Evolutionary conservation across 1,140 invertebrate genomes (phyloP).

Genomic region (Drosophila auraria): DNA sequence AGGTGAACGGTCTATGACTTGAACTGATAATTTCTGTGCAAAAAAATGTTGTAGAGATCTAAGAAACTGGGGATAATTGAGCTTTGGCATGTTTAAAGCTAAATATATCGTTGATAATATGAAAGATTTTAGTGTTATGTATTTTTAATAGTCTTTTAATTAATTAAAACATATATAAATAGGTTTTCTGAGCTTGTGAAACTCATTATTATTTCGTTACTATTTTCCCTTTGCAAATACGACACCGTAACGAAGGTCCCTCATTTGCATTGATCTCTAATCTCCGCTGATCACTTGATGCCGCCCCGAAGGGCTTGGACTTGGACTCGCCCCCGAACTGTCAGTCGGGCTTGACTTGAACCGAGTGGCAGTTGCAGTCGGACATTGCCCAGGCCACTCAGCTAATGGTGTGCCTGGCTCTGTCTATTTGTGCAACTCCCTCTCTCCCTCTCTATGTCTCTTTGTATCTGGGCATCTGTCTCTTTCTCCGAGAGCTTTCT

Average conservation of each 20-base stretch:
- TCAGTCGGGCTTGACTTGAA: slow-evolving; percentile 15
- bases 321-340: slow-evolving; percentile 37
- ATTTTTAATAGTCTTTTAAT: not conserved
- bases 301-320: slow-evolving; percentile 34
- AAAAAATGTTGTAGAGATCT: not conserved
- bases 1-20: not conserved
- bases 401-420: slow-evolving; percentile 59
- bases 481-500: slow-evolving; percentile 39
- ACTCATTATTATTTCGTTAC: too few species aligned
- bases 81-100: too few species aligned
- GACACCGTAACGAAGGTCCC: slow-evolving; percentile 26
- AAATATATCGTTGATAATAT: not conserved
- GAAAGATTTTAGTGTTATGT: not conserved
- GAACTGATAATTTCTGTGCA: not conserved
- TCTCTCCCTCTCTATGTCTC: not conserved
- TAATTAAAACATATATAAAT: too few species aligned
- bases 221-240: slow-evolving; percentile 8
- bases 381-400: slow-evolving; percentile 38
- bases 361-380: slow-evolving; percentile 14
- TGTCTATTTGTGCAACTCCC: slow-evolving; percentile 22
- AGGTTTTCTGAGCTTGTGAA: not conserved
- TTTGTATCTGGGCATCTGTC: slow-evolving; percentile 9
- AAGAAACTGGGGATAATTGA: not conserved
- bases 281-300: slow-evolving; percentile 44
- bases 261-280: slow-evolving; percentile 25